Evolutionary conservation across 64 coral and sea anemone species (phyloP).

Genomic region (Stichodactyla mertensii): DNA sequence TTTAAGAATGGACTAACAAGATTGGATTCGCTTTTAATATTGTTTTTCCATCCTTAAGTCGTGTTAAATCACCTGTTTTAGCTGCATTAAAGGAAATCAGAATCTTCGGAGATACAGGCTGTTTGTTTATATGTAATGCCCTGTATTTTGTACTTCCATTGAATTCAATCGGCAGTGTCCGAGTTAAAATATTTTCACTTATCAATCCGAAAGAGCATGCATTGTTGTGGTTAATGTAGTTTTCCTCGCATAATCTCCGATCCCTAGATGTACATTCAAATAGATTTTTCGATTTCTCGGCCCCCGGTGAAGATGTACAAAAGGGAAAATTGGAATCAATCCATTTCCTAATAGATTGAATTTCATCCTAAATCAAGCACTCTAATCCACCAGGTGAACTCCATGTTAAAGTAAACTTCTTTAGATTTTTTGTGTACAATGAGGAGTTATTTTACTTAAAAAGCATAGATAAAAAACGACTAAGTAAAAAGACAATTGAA

Average conservation of each 20-base stretch:
- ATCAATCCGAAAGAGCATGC: neutral
- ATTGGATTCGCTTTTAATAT: neutral
- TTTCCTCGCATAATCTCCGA: neutral
- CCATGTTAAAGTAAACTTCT: neutral
- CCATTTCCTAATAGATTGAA: constrained; percentile 17
- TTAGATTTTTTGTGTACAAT: neutral
- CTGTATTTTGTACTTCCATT: neutral
- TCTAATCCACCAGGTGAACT: neutral
- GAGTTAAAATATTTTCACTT: neutral
- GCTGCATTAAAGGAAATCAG: neutral
- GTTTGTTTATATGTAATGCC: neutral
- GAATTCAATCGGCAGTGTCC: neutral
- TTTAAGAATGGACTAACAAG: neutral
- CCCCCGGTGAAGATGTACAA: constrained; percentile 6
- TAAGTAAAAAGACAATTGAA: neutral
- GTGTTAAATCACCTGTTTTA: neutral
- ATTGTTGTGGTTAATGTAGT: neutral
- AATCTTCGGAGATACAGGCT: neutral
- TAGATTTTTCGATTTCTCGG: neutral
- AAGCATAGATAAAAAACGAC: neutral
- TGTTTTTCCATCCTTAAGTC: neutral
- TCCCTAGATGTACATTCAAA: no score
- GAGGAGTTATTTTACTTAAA: constrained; percentile 7
- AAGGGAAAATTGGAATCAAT: neutral
- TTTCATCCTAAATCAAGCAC: constrained; percentile 1